Percentiles rank a stretch among this genome's conserved stretches.
Conservation (phyloP, 2,888 invertebrate genomes). For the Ophion ellenae region DNA sequence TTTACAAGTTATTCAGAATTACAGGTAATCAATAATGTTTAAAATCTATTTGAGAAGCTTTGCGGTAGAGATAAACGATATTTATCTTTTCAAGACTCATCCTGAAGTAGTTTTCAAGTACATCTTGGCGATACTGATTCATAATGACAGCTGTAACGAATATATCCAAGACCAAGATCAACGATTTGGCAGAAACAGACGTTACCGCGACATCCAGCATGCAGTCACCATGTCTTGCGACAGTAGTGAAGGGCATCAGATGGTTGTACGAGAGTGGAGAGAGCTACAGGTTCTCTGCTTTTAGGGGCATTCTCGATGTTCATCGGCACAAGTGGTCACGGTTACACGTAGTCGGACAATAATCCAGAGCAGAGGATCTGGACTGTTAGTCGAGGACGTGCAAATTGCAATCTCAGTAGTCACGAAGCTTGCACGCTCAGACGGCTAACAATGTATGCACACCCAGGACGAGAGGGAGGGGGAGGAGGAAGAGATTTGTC, state of each 20-base stretch:
- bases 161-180: background rate
- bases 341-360: conserved; percentile 63
- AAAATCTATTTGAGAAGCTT: too few relatives aligned
- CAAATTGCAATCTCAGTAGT: conserved; percentile 37
- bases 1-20: background rate
- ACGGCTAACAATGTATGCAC: background rate
- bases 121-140: background rate
- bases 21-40: too few relatives aligned
- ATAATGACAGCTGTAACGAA: background rate
- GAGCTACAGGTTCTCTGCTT: conserved; percentile 25
- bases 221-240: conserved; percentile 43
- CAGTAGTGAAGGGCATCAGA: conserved; percentile 60
- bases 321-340: conserved; percentile 57
- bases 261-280: conserved; percentile 59
- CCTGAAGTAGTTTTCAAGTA: background rate
- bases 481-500: background rate
- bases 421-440: conserved; percentile 12
- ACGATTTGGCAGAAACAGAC: conserved; percentile 11
- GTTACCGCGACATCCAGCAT: conserved; percentile 15
- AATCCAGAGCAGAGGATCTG: conserved; percentile 43
- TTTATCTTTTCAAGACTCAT: background rate
- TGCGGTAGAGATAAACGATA: background rate
- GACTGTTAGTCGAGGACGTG: conserved; percentile 25
- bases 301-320: conserved; percentile 14
- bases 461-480: conserved; percentile 1